Percentiles rank a stretch among this genome's conserved stretches.
Conservation (phyloP, 1,140 invertebrate genomes). For the Drosophila navojoa region DNA sequence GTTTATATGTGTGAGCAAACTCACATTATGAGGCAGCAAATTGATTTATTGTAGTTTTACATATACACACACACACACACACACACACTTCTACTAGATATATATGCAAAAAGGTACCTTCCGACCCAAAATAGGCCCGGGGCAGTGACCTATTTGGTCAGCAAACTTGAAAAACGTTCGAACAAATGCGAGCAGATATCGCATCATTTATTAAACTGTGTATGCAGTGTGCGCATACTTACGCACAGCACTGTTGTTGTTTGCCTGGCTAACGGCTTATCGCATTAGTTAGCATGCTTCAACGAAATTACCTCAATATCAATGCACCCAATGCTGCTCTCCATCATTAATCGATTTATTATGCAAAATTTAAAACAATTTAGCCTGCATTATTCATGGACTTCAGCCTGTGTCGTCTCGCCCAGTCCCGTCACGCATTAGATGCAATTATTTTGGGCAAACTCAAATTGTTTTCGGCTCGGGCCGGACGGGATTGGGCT, state of each 20-base stretch:
- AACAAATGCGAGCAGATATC: too few species aligned
- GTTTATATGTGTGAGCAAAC: conserved; percentile 23
- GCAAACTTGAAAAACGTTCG: conserved; percentile 35
- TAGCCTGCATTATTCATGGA: background rate
- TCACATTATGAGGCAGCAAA: conserved; percentile 50
- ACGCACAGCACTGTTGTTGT: background rate
- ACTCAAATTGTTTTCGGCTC: background rate
- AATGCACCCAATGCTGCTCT: too few species aligned
- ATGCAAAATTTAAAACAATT: background rate
- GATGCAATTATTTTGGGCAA: background rate
- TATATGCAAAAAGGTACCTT: conserved; percentile 36
- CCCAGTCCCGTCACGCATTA: too few species aligned
- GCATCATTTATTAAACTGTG: conserved; percentile 1
- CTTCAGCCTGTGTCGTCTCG: too few species aligned
- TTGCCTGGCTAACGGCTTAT: background rate
- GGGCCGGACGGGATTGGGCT: too few species aligned
- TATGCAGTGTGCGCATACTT: background rate
- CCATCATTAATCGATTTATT: background rate
- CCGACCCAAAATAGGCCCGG: conserved; percentile 23
- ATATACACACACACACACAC: background rate
- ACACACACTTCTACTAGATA: background rate
- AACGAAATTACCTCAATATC: background rate
- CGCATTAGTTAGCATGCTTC: background rate
- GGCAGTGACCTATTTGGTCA: conserved; percentile 38
- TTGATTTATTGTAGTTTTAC: conserved; percentile 50